Evolutionary conservation across 2,797 vertebrate species (phyloP).

Genomic region (Pipistrellus pygmaeus): DNA sequence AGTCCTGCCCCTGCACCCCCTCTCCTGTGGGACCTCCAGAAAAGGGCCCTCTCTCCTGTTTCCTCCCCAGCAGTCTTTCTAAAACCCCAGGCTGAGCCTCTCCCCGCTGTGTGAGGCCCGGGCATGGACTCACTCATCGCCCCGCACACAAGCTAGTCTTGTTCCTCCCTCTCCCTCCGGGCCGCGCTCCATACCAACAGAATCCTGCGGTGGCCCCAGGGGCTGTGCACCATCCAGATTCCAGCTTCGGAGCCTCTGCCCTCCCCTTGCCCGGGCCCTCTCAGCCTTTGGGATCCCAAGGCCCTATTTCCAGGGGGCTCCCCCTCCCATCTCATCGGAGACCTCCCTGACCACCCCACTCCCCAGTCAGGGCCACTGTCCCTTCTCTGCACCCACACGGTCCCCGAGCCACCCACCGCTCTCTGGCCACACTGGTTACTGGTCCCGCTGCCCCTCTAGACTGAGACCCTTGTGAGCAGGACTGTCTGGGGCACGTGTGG

Average conservation of each 20-base stretch:
- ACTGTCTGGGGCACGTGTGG: too few relatives aligned
- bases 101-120: background rate
- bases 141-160: too few relatives aligned
- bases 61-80: background rate
- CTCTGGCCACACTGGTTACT: background rate
- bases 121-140: background rate
- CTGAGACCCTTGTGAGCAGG: background rate
- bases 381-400: background rate
- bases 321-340: background rate
- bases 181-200: too few relatives aligned
- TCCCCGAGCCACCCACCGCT: rapidly evolving
- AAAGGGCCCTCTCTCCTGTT: background rate
- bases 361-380: background rate
- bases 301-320: background rate
- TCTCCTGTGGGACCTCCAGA: background rate
- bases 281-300: background rate
- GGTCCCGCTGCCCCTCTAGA: background rate
- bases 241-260: background rate
- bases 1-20: background rate
- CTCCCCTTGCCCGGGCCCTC: background rate
- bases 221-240: rapidly evolving
- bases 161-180: too few relatives aligned
- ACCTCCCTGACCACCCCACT: rapidly evolving
- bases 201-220: background rate
- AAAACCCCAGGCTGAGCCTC: background rate